Conservation (phyloP, 1,140 invertebrate species). For the Diorhabda sublineata region DNA sequence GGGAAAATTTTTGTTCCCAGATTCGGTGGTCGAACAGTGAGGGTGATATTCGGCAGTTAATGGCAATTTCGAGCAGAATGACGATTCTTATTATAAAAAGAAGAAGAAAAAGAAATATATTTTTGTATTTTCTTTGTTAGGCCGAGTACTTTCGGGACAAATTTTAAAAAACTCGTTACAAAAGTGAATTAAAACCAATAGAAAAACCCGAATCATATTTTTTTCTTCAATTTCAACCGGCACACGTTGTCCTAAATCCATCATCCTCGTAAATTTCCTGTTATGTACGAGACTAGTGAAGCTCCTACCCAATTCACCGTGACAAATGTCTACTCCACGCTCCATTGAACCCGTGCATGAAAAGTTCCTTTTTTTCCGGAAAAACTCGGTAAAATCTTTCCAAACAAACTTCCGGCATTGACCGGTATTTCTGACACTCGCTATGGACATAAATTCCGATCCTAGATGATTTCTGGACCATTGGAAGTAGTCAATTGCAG, state of each 20-base stretch:
- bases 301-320: slow-evolving; percentile 7
- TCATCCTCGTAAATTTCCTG: not conserved
- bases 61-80: too few species aligned
- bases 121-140: too few species aligned
- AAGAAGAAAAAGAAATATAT: too few species aligned
- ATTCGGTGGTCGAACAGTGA: too few species aligned
- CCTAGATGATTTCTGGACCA: not conserved
- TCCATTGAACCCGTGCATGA: slow-evolving; percentile 3
- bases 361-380: slow-evolving; percentile 4
- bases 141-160: too few species aligned
- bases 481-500: slow-evolving; percentile 5
- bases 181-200: too few species aligned
- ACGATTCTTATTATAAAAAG: too few species aligned
- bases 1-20: too few species aligned
- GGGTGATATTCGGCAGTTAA: too few species aligned
- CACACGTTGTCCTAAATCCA: slow-evolving; percentile 2
- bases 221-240: not conserved
- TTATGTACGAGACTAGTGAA: slow-evolving; percentile 4
- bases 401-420: slow-evolving; percentile 8
- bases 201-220: not conserved
- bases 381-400: slow-evolving; percentile 8
- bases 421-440: slow-evolving; percentile 13
- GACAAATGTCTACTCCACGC: slow-evolving; percentile 10
- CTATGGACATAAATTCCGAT: slow-evolving; percentile 7
- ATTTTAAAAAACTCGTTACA: too few species aligned